phyloP scores from a whole-genome alignment of 2,888 invertebrate species.

The Aphidoletes aphidimyza region DNA sequence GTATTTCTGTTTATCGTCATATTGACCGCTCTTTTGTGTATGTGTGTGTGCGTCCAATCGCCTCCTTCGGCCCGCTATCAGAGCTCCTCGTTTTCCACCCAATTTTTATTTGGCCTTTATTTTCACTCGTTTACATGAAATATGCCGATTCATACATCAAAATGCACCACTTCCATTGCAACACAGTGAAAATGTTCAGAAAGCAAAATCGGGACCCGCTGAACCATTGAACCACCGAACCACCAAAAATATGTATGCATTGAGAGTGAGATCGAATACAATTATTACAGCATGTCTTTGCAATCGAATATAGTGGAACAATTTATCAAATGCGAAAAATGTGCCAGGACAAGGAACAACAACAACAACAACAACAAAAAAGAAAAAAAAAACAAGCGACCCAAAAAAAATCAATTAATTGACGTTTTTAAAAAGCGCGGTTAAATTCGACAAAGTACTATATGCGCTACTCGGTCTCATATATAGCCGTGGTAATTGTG shows the following conservation, averaged over 20 bases:
- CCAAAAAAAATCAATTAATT: constrained; percentile 8
- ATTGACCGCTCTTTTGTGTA: background rate
- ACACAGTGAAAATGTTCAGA: background rate
- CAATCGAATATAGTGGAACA: background rate
- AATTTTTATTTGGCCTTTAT: background rate
- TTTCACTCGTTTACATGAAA: background rate
- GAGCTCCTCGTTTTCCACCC: too few relatives aligned
- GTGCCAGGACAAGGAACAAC: too few relatives aligned
- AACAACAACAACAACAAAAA: background rate
- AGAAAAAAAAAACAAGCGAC: background rate
- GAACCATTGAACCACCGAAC: too few relatives aligned
- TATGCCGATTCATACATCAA: constrained; percentile 4
- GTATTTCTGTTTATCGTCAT: background rate
- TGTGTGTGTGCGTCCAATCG: too few relatives aligned
- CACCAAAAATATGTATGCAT: background rate
- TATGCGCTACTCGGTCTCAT: background rate
- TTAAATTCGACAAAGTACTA: background rate
- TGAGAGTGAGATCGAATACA: background rate
- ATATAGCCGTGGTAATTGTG: background rate
- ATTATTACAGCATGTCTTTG: constrained; percentile 43
- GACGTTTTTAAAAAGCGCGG: constrained; percentile 5
- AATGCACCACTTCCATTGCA: background rate
- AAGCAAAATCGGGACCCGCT: too few relatives aligned
- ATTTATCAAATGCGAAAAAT: constrained; percentile 6
- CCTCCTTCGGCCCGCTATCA: too few relatives aligned